Evolutionary conservation across 2,113 vertebrate species (phyloP).

Genomic region (Neodon shergylaensis): DNA sequence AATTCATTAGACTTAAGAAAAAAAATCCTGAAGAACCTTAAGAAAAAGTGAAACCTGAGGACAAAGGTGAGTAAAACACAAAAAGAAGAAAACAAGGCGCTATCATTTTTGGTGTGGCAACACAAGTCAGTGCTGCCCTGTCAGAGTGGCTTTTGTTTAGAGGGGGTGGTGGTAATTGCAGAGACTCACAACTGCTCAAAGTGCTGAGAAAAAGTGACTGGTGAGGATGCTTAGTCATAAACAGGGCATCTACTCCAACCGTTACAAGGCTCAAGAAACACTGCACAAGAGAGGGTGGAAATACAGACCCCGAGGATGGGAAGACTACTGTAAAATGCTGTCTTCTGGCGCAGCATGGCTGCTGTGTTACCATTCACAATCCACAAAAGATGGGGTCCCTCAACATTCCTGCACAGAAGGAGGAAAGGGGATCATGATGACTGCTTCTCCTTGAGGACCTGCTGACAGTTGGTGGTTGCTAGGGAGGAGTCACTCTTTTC

Average conservation of each 20-base stretch:
- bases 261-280: neutral
- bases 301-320: neutral
- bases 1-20: constrained; percentile 19
- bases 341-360: neutral
- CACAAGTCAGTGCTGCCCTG: neutral
- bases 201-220: neutral
- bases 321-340: neutral
- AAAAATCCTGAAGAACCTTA: neutral
- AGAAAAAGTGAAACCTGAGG: neutral
- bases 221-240: neutral
- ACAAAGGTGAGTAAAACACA: neutral
- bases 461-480: neutral
- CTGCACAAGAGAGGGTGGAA: neutral
- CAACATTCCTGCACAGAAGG: neutral
- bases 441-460: neutral
- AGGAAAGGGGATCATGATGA: neutral
- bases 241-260: neutral
- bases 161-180: neutral
- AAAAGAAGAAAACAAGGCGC: neutral
- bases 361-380: neutral
- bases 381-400: neutral
- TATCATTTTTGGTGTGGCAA: neutral
- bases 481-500: neutral
- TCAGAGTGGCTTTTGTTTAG: neutral
- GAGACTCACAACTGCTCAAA: neutral